phyloP scores from a whole-genome alignment of 2,113 vertebrate genomes.

The Spea multiplicata region DNA sequence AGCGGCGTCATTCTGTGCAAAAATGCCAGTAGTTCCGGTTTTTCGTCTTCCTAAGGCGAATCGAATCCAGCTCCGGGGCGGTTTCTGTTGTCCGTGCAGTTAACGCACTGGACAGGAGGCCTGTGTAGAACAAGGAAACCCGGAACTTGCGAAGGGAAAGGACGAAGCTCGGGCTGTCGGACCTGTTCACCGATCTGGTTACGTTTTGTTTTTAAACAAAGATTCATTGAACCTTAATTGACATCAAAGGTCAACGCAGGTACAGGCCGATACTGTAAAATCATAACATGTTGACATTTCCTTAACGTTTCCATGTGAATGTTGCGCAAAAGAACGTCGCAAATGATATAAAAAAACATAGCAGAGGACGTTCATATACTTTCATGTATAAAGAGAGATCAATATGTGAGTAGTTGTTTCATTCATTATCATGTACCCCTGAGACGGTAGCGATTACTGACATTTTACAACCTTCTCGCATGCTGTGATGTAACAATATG shows the following conservation, averaged over 20 bases:
- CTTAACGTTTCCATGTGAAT: too few species aligned
- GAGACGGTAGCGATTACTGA: too few species aligned
- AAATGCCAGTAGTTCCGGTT: not conserved
- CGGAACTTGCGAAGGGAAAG: too few species aligned
- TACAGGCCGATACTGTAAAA: not conserved
- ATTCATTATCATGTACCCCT: too few species aligned
- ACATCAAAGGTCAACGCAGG: not conserved
- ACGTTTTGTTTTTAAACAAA: not conserved
- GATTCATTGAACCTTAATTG: not conserved
- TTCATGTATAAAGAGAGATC: too few species aligned
- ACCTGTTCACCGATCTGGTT: not conserved
- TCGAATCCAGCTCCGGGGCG: slow-evolving; percentile 33
- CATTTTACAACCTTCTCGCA: too few species aligned
- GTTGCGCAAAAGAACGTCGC: too few species aligned
- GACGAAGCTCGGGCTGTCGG: not conserved
- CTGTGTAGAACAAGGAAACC: not conserved
- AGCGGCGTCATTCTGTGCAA: not conserved
- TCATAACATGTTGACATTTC: not conserved
- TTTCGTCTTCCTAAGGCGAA: slow-evolving; percentile 9
- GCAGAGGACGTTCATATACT: too few species aligned
- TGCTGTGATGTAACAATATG: too few species aligned
- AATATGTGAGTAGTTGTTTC: too few species aligned
- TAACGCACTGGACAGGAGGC: slow-evolving; percentile 26
- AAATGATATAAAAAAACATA: too few species aligned
- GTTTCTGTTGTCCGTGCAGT: slow-evolving; percentile 28